Conservation (phyloP, 2,888 invertebrate species). For the Mesoligia furuncula region DNA sequence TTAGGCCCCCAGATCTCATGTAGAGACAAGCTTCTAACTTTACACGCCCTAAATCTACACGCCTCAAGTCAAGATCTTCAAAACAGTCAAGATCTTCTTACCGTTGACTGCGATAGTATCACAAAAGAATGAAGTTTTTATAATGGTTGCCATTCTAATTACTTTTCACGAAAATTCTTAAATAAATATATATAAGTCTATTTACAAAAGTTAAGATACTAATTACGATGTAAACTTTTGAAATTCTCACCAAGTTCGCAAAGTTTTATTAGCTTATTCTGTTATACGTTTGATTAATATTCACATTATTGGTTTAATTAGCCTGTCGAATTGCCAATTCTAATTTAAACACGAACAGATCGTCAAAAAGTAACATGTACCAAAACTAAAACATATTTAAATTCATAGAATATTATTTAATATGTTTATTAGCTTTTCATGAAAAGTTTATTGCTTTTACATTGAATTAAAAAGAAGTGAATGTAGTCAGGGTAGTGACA, state of each 20-base stretch:
- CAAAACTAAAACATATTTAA: background rate
- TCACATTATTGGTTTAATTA: background rate
- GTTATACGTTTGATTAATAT: constrained; percentile 4
- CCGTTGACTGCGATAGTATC: background rate
- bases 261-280: constrained; percentile 24
- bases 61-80: too few relatives aligned
- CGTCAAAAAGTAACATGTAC: background rate
- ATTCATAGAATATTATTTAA: constrained; percentile 2
- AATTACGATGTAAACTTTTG: constrained; percentile 41
- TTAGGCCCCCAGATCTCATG: too few relatives aligned
- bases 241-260: constrained; percentile 1
- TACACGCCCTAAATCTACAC: too few relatives aligned
- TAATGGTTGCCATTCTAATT: constrained; percentile 4
- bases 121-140: too few relatives aligned
- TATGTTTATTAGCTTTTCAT: constrained; percentile 32
- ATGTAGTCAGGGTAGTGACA: constrained; percentile 52
- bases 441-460: constrained; percentile 43
- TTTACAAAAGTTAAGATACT: constrained; percentile 21
- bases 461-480: constrained; percentile 51
- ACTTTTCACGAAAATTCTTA: constrained; percentile 24
- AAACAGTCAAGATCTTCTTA: background rate
- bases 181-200: constrained; percentile 30
- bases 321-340: constrained; percentile 13
- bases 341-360: background rate
- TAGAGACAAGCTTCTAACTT: too few relatives aligned